phyloP scores from a whole-genome alignment of 2,888 invertebrate genomes.

The Ectemnius continuus region DNA sequence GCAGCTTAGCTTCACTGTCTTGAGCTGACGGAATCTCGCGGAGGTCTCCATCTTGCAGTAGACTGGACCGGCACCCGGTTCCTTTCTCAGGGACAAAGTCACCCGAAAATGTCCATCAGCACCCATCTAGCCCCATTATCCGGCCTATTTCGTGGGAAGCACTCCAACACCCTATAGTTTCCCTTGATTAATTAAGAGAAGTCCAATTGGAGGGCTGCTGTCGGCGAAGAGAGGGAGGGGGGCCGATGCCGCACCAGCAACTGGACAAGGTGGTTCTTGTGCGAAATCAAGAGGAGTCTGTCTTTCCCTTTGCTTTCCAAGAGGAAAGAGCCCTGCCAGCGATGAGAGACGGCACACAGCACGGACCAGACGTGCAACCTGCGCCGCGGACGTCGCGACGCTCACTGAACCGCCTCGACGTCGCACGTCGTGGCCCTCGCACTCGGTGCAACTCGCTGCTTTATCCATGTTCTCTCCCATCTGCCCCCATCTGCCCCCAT shows the following conservation, averaged over 20 bases:
- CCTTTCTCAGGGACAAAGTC: slow-evolving; percentile 79
- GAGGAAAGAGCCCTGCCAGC: neutral
- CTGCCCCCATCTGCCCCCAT: neutral
- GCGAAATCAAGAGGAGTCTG: too few species aligned
- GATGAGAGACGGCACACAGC: neutral
- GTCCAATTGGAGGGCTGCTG: too few species aligned
- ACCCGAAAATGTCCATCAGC: slow-evolving; percentile 78
- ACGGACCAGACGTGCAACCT: slow-evolving; percentile 42
- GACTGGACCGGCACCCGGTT: slow-evolving; percentile 79
- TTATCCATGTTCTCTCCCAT: slow-evolving; percentile 29
- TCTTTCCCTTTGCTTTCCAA: too few species aligned
- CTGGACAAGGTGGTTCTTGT: too few species aligned
- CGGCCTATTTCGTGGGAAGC: slow-evolving; percentile 10
- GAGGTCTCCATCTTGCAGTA: slow-evolving; percentile 81
- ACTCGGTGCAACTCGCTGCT: slow-evolving; percentile 46
- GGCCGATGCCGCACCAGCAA: too few species aligned
- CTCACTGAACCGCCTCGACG: slow-evolving; percentile 64
- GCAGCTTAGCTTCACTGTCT: slow-evolving; percentile 80
- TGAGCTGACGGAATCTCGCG: slow-evolving; percentile 79
- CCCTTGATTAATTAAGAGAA: neutral
- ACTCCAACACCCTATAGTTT: neutral
- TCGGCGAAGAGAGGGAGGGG: too few species aligned
- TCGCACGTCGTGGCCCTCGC: slow-evolving; percentile 44
- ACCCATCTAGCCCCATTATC: slow-evolving; percentile 67
- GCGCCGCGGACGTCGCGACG: slow-evolving; percentile 70